Conservation (phyloP, 1,140 invertebrate species). For the Formica exsecta region DNA sequence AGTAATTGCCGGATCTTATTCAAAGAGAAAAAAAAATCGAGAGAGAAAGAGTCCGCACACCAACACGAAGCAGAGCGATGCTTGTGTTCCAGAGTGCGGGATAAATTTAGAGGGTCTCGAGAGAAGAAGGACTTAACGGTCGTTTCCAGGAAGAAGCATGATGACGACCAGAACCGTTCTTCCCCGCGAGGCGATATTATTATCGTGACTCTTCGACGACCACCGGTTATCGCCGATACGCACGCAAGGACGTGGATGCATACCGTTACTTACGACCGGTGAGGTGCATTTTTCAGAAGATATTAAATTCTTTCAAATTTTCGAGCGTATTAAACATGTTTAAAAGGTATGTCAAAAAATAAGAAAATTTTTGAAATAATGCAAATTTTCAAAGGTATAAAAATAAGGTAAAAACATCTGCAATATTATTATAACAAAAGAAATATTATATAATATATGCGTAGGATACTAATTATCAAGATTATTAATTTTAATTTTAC, state of each 20-base stretch:
- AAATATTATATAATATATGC: neutral
- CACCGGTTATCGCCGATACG: slow-evolving; percentile 50
- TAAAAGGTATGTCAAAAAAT: neutral
- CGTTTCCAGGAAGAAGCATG: slow-evolving; percentile 70
- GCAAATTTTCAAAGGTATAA: neutral
- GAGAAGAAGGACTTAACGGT: slow-evolving; percentile 67
- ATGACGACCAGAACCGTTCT: slow-evolving; percentile 56
- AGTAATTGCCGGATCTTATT: slow-evolving; percentile 67
- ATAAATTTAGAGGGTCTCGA: slow-evolving; percentile 75
- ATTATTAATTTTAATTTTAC: slow-evolving; percentile 13
- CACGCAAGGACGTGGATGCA: slow-evolving; percentile 64
- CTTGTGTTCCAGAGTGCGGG: slow-evolving; percentile 56
- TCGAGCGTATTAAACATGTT: neutral
- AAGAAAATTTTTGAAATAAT: neutral
- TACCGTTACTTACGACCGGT: neutral
- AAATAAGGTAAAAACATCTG: neutral
- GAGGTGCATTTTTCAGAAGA: neutral
- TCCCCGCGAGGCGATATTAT: slow-evolving; percentile 69
- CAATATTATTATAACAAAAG: neutral
- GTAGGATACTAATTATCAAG: neutral
- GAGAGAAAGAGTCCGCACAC: slow-evolving; percentile 8
- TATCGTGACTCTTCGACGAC: slow-evolving; percentile 51
- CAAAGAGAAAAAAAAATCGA: slow-evolving; percentile 47
- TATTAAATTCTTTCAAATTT: neutral
- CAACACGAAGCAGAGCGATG: slow-evolving; percentile 7